Percentiles rank a stretch among this genome's conserved stretches.
Conservation (phyloP, 2,888 invertebrate genomes). For the Dolichomitus sp. region DNA sequence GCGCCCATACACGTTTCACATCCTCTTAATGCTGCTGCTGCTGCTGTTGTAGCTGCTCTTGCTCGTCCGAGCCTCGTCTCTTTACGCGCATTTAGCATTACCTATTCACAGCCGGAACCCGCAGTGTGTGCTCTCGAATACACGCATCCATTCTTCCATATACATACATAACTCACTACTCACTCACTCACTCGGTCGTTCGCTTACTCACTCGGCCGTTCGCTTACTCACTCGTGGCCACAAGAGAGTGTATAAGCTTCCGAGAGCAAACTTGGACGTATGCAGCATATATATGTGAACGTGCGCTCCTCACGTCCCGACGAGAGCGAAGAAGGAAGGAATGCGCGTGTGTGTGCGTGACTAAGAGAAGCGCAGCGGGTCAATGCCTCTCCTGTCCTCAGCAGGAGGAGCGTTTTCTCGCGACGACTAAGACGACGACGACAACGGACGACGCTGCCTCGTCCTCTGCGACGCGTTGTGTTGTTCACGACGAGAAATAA, state of each 20-base stretch:
- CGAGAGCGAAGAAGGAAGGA: slow-evolving; percentile 35
- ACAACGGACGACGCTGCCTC: slow-evolving; percentile 55
- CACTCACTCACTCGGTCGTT: slow-evolving; percentile 22
- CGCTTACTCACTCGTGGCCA: slow-evolving; percentile 16
- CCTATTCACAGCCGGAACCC: slow-evolving; percentile 72
- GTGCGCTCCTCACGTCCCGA: not conserved
- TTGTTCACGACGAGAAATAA: slow-evolving; percentile 13
- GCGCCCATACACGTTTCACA: not conserved
- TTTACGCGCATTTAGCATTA: slow-evolving; percentile 62
- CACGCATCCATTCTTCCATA: not conserved
- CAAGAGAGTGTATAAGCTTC: not conserved
- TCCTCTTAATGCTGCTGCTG: slow-evolving; percentile 3
- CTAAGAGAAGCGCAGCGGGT: slow-evolving; percentile 77
- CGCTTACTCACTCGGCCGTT: slow-evolving; percentile 19
- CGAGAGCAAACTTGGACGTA: slow-evolving; percentile 19
- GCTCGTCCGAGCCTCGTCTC: slow-evolving; percentile 16
- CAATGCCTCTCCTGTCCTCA: slow-evolving; percentile 82
- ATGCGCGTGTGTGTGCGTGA: slow-evolving; percentile 75
- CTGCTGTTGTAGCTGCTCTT: not conserved
- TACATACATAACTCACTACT: not conserved
- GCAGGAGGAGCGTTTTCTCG: slow-evolving; percentile 58
- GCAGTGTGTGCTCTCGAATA: slow-evolving; percentile 19
- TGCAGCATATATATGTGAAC: slow-evolving; percentile 15
- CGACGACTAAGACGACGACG: slow-evolving; percentile 50
- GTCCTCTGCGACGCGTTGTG: slow-evolving; percentile 33